Percentiles rank a stretch among this genome's conserved stretches.
Evolutionary conservation across 2,888 invertebrate species (phyloP).

Genomic region (Lumbricus terrestris): DNA sequence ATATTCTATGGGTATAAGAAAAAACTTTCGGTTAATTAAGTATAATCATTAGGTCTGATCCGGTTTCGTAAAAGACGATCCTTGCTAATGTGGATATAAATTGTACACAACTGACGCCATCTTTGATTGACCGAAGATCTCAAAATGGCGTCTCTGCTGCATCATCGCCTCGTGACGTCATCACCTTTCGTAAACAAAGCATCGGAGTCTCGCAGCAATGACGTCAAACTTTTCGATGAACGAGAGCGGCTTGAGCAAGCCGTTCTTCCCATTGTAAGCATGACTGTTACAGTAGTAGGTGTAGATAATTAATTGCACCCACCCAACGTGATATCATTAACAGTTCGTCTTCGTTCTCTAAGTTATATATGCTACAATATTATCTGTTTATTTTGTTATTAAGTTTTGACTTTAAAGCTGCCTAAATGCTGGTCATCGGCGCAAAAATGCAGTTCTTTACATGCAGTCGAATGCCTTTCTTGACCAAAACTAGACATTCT

Average conservation of each 20-base stretch:
- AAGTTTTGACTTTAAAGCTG: neutral
- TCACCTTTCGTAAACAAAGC: neutral
- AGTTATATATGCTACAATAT: neutral
- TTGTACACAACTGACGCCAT: slow-evolving; percentile 3
- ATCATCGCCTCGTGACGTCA: neutral
- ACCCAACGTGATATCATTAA: neutral
- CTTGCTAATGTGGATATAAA: neutral
- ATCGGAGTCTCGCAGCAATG: neutral
- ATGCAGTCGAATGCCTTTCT: neutral
- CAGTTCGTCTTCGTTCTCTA: neutral
- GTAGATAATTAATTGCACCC: neutral
- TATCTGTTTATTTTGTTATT: neutral
- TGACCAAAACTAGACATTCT: too few relatives aligned
- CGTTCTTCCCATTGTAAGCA: neutral
- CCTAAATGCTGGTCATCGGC: neutral
- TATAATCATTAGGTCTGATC: neutral
- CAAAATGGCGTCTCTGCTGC: neutral
- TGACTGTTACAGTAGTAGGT: neutral
- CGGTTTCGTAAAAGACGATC: neutral
- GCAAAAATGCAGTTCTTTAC: neutral
- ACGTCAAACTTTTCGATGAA: neutral
- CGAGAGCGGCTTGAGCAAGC: neutral
- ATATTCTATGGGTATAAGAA: neutral
- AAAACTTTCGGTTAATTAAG: neutral
- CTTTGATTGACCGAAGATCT: too few relatives aligned